phyloP scores from a whole-genome alignment of 1,140 invertebrate species.

The Leptinotarsa undecemlineata region DNA sequence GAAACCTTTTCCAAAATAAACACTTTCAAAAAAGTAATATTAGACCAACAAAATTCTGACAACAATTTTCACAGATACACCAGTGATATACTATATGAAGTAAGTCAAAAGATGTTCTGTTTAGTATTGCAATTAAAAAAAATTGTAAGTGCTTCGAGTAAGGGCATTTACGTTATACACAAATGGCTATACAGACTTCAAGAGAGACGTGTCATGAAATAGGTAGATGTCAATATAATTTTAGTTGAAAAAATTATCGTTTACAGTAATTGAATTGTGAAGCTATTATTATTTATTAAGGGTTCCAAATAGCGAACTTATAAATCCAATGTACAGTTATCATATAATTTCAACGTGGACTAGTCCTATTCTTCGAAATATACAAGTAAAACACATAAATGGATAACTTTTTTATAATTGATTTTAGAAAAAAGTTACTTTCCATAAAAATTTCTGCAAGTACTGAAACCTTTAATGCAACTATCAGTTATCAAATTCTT shows the following conservation, averaged over 20 bases:
- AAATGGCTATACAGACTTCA: conserved; percentile 32
- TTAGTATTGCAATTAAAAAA: conserved; percentile 31
- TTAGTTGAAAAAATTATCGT: not conserved
- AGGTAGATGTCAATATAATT: conserved; percentile 15
- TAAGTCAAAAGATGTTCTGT: not conserved
- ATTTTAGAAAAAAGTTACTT: no score
- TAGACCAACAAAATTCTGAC: conserved; percentile 49
- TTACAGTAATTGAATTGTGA: not conserved
- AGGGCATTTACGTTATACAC: conserved; percentile 26
- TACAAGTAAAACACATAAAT: not conserved
- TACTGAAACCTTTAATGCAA: no score
- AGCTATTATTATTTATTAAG: conserved; percentile 1
- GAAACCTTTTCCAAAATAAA: conserved; percentile 9
- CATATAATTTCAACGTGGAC: not conserved
- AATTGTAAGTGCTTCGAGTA: conserved; percentile 24
- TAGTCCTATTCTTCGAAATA: conserved; percentile 2
- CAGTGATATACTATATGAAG: not conserved
- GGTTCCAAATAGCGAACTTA: not conserved
- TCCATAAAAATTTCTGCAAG: no score
- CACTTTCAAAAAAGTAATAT: conserved; percentile 25
- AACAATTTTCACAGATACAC: conserved; percentile 50
- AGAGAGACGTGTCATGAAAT: conserved; percentile 9
- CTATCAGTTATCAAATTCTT: no score
- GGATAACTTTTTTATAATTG: no score
- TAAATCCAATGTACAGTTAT: conserved; percentile 20